Evolutionary conservation across 2,113 vertebrate species (phyloP), one percentile per base, ranked within the genome.

Genomic region (Oncorhynchus masou): DNA sequence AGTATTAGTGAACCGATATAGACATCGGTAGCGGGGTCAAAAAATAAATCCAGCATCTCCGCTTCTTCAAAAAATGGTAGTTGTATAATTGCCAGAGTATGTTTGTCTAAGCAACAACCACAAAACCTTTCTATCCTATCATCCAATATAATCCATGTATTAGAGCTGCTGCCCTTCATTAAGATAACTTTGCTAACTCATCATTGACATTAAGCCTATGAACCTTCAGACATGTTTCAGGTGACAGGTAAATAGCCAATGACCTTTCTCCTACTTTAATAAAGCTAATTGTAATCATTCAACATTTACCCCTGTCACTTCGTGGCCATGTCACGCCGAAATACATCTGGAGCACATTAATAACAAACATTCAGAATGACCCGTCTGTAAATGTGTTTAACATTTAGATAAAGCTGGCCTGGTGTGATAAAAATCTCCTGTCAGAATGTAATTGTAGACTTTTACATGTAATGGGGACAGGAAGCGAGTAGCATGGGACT

Each of bases 341-440:
- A 51, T 51, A 1, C 4, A 1, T 51, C 39, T 19, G 16, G 16
- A 16, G 5, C 0, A 5, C 16, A 19, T 54, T 54, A 19, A 54
- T 79, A 78, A 78, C 76, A 79, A 81, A 81, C 78, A 82, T 66
- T 16, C 64, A 49, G 29, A 84, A 45, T 85, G 77, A 71, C 66
- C 29, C 74, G 39, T 78, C 62, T 13, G 72, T 64, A 79, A 87
- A 86, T 87, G 59, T 79, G 79, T 86, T 89, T 84, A 84, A 81
- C 85, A 84, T 87, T 87, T 85, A 73, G 70, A 79, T 83, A 69
- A 78, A 71, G 84, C 73, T 82, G 68, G 70, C 59, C 39, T 3
- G 39, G 39, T 45, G 39, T 45, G 65, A 70, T 71, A 19, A 20
- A 72, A 68, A 24, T 70, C n/a, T 76, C 76, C 72, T 78, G 76